Evolutionary conservation across 2,113 vertebrate species (phyloP), one percentile per base, ranked within the genome.

Genomic region (Cromileptes altivelis): DNA sequence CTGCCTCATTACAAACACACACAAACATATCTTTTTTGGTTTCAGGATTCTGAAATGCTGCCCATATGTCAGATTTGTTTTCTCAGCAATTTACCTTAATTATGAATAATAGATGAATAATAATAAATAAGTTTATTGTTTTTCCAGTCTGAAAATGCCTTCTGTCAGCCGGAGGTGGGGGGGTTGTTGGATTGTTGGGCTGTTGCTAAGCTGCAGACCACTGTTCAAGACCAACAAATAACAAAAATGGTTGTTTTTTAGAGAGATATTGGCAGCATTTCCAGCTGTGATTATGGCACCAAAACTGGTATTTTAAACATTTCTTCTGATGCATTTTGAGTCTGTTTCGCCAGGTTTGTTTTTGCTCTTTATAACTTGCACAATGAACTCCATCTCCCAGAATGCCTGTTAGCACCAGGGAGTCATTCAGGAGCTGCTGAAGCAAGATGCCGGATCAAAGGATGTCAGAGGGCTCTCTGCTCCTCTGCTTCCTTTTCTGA

Each of bases 1-100:
- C 33, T 61, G 42, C n/a, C 12, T 75, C 64, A 61, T 80, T 73
- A 55, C 30, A 77, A 60, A 55, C 27, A 67, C 49, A 47, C 25
- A 71, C 78, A 70, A 25, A 68, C 15, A 67, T 19, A 50, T 19
- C 12, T 30, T 45, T 45, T 45, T 45, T 2, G 50, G 23, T 19
- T 81, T 11, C 11, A 6, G 42, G 50, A 14, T 25, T 69, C 58
- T 56, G 17, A 75, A 21, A n/a, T 19, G 8, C 17, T 19, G 17
- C 1, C 6, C 6, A 9, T 8, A 6, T 1, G 10, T 47, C n/a
- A 2, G 13, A 23, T 50, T 50, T n/a, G 30, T 52, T 64, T 45
- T 45, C 33, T 2, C 58, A 23, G 21, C 63, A 49, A 21, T 52
- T 49, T 49, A 30, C 23, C 30, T 50, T n/a, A 37, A 33, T 33